A percentile compares a stretch with the other conserved stretches of the same genome.
These are phyloP conservation scores for Plestiodon gilberti DNA, from an alignment of 2,113 vertebrate species.

Conservation along the genomic window DNA sequence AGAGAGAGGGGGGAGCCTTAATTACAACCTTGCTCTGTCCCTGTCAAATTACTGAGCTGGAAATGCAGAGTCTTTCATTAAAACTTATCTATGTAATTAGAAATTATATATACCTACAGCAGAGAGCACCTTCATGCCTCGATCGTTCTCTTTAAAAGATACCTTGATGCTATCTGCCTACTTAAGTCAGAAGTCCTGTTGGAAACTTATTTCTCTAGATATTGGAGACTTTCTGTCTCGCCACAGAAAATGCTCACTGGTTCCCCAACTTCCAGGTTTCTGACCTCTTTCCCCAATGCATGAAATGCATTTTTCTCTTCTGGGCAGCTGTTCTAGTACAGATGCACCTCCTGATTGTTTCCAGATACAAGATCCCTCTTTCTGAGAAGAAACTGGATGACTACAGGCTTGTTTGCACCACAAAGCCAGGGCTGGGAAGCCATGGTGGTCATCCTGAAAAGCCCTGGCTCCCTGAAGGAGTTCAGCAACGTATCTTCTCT, in stretches of 20 bases:
- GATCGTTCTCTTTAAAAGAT: constrained; percentile 53
- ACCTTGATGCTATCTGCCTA: constrained; percentile 29
- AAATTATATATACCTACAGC: constrained; percentile 64
- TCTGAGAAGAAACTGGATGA: background rate
- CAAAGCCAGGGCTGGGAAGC: background rate
- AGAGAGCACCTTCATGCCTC: constrained; percentile 58
- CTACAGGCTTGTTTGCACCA: background rate
- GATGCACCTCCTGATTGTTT: background rate
- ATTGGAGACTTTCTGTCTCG: constrained; percentile 36
- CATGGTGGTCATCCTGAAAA: background rate
- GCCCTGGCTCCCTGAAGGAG: background rate
- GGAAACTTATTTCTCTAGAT: constrained; percentile 43
- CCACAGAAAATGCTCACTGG: background rate
- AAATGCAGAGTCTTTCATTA: constrained; percentile 70
- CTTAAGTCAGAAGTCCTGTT: constrained; percentile 36
- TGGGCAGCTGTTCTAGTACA: rapidly evolving
- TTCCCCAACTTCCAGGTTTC: background rate
- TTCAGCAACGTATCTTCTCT: background rate
- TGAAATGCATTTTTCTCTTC: rapidly evolving
- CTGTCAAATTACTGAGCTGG: constrained; percentile 48
- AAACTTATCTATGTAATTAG: constrained; percentile 70
- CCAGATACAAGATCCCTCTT: background rate
- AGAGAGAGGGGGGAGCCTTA: constrained; percentile 12
- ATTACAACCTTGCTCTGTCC: constrained; percentile 41
- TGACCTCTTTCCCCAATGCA: background rate